Evolutionary conservation across 1,140 invertebrate genomes (phyloP), one percentile per base, ranked within the genome.

Genomic region (Ceratosolen solmsi): DNA sequence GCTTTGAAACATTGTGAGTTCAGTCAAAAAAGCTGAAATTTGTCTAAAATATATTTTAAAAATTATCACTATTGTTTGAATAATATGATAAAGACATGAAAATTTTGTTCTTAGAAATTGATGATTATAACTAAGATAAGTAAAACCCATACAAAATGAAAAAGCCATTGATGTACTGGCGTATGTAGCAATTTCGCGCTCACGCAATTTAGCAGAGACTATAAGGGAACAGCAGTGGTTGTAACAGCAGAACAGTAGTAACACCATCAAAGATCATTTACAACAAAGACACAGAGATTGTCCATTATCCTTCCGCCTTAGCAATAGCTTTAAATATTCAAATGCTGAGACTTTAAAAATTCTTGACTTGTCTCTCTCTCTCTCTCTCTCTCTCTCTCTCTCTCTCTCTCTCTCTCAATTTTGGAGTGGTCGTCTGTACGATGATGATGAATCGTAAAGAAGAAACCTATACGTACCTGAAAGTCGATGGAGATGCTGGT

Each of bases 381-480:
- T 46, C 41, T 46, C 41, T 46, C 13, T 46, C 41, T 46, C 41
- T 13, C 41, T 7, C 5, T 46, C 41, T 46, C 41, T 46, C 13
- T 46, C 41, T 46, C 41, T 46, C 13, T 46, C 41, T 46, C 41
- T 46, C 13, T 46, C 13, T 46, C 13, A 46, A 13, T 13, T 46
- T 13, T 46, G 5, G 5, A 5, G 41, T 46, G 13, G 5, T 46
- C 75, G 75, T 72, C 51, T 79, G 1, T 36, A 36, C 49, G 54
- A 71, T 27, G 78, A 80, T 80, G 78, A 80, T 80, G 70, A 80
- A 80, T 80, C 78, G 70, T 80, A 72, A 80, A 73, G 78, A 72
- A 49, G 68, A n/a, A 25, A 46, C 49, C 15, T n/a, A 2, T 22
- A 27, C 60, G 11, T 22, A 30, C 46, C 8, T 9, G 0, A 41